Base-by-base conservation (phyloP, 2,888 invertebrate species). In the Aspidapion aeneum region DNA sequence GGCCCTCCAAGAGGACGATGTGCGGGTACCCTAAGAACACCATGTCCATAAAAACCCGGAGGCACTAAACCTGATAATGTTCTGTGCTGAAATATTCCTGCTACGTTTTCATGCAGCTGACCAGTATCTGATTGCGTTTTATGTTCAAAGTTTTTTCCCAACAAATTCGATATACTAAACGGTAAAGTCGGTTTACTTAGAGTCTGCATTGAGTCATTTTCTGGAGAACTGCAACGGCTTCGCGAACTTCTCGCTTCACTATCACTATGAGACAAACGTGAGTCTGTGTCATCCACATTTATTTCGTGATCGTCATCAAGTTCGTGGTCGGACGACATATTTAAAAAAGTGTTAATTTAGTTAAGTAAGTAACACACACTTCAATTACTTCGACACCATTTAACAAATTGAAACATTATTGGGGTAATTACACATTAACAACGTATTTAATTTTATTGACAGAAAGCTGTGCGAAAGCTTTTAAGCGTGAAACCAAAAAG, bases 11-110 rank as follows among this genome's bases (percentile, higher is more conserved):
- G 78, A 18, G 88, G 88, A 71, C 91, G 82, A 76, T 94, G 94
- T 63, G 92, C 92, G 58, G 92, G 93, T 69, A 92, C 92, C 74
- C 91, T 83, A 71, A 92, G 87, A 57, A 92, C 94, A 72, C 91
- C 91, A 81, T 82, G 85, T 80, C 80, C 85, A 81, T 70, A 85
- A 82, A 78, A 79, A 58, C 80, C 82, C 67, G 79, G 74, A 64
- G 77, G 81, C 70, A 75, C 75, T 71, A 77, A 76, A 68, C 75
- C 80, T 52, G 75, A 74, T 68, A 74, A 71, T 67, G 74, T 72
- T 61, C 75, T 74, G 57, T 74, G 75, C 59, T 74, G 74, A 63
- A 76, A 77, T 57, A 76, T 72, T 17, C 73, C 74, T 57, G 75
- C 74, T 60, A 74, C 74, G 67, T 72, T 71, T 58, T 74, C 74